Percentiles rank a stretch among this genome's conserved stretches.
These are phyloP conservation scores for Novumbra hubbsi DNA, from an alignment of 2,797 vertebrate genomes.

Conservation along the genomic window DNA sequence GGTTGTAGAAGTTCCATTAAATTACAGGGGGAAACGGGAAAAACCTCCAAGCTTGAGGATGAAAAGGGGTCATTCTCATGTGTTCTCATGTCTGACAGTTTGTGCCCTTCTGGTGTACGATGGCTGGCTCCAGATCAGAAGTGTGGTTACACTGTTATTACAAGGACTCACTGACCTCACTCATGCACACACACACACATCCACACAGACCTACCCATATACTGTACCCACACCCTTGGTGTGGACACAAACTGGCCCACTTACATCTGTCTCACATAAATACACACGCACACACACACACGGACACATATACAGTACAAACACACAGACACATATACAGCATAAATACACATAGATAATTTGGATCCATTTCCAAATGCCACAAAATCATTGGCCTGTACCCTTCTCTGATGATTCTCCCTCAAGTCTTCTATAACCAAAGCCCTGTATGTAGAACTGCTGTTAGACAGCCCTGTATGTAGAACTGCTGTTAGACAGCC, in stretches of 20 bases:
- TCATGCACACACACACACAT: not conserved
- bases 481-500: too few species aligned
- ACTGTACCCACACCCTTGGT: not conserved
- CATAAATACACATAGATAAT: not conserved
- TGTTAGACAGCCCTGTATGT: slow-evolving; percentile 36
- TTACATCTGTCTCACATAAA: not conserved
- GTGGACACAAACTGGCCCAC: not conserved
- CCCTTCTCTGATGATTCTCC: not conserved
- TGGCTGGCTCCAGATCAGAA: slow-evolving; percentile 2
- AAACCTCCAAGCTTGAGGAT: slow-evolving; percentile 27
- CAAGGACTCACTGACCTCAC: not conserved
- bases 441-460: slow-evolving; percentile 14
- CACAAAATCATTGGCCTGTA: not conserved
- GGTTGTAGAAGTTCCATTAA: not conserved
- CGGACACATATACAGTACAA: not conserved
- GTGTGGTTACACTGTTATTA: slow-evolving; percentile 2
- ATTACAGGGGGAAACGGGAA: not conserved
- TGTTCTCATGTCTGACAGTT: slow-evolving; percentile 35
- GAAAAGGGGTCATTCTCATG: not conserved
- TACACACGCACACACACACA: not conserved
- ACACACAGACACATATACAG: not conserved
- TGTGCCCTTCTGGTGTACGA: slow-evolving; percentile 37
- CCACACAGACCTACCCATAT: not conserved
- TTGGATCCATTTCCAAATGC: not conserved
- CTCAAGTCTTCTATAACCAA: not conserved